phyloP scores from a whole-genome alignment of 2,888 invertebrate genomes.

The Eilema sororculum region DNA sequence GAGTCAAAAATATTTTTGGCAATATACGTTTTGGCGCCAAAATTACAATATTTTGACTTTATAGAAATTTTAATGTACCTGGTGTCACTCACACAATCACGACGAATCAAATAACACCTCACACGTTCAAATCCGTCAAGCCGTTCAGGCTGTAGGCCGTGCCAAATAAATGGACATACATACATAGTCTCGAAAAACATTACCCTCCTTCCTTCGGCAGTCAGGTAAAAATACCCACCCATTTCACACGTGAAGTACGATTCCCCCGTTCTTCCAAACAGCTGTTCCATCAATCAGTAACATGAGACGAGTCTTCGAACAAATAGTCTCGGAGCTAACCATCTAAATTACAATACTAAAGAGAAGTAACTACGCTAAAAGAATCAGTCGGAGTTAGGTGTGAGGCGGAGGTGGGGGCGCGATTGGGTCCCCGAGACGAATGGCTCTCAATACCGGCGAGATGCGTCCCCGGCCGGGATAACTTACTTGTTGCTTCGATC shows the following conservation, averaged over 20 bases:
- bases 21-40: too few species aligned
- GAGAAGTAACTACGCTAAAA: constrained; percentile 35
- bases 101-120: too few species aligned
- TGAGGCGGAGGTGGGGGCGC: constrained; percentile 30
- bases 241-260: background rate
- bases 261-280: background rate
- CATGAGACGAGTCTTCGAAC: background rate
- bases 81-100: too few species aligned
- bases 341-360: constrained; percentile 15
- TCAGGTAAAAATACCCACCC: background rate
- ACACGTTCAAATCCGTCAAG: too few species aligned
- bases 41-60: too few species aligned
- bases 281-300: constrained; percentile 1
- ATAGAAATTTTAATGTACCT: too few species aligned
- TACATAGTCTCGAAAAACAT: too few species aligned
- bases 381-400: constrained; percentile 35
- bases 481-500: constrained; percentile 80
- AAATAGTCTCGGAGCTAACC: background rate
- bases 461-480: constrained; percentile 72
- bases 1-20: too few species aligned
- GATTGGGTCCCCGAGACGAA: constrained; percentile 72
- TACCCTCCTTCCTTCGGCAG: too few species aligned
- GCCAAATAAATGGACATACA: too few species aligned
- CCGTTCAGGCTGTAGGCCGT: too few species aligned
- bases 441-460: constrained; percentile 74